These are phyloP conservation scores for Notocelia uddmanniana DNA, from an alignment of 2,888 invertebrate genomes.

Conservation along the genomic window DNA sequence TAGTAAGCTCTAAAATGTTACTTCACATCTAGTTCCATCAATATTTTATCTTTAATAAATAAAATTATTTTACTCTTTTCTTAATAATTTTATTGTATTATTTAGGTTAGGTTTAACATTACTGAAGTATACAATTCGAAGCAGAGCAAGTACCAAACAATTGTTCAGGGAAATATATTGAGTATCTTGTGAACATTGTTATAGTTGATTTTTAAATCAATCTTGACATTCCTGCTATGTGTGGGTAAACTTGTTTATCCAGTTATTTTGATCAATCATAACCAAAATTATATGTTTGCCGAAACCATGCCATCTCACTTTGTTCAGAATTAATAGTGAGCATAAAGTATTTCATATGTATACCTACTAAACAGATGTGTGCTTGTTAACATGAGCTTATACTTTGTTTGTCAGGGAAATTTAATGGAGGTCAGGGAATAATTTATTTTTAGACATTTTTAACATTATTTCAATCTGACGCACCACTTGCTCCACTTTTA, in stretches of 20 bases:
- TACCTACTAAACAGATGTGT: background rate
- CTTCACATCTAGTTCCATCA: background rate
- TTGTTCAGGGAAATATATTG: too few relatives aligned
- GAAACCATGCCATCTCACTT: background rate
- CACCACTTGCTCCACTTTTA: too few relatives aligned
- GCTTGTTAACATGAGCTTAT: too few relatives aligned
- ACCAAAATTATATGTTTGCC: background rate
- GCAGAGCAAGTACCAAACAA: background rate
- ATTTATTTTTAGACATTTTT: too few relatives aligned
- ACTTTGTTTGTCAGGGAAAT: too few relatives aligned
- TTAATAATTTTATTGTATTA: background rate
- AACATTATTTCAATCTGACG: too few relatives aligned
- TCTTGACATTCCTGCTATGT: background rate
- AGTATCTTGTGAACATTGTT: too few relatives aligned
- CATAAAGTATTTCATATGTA: background rate
- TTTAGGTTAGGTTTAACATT: slow-evolving; percentile 17
- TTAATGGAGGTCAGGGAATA: too few relatives aligned
- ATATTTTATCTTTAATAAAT: background rate
- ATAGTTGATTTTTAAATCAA: too few relatives aligned
- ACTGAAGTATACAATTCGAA: background rate
- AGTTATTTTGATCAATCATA: background rate
- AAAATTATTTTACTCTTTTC: background rate
- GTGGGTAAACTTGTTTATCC: background rate
- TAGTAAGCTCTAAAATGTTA: background rate
- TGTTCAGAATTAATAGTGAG: background rate